A percentile compares a stretch with the other conserved stretches of the same genome.
phyloP scores from a whole-genome alignment of 2,888 invertebrate species.

The Gisinianus flammeolus region DNA sequence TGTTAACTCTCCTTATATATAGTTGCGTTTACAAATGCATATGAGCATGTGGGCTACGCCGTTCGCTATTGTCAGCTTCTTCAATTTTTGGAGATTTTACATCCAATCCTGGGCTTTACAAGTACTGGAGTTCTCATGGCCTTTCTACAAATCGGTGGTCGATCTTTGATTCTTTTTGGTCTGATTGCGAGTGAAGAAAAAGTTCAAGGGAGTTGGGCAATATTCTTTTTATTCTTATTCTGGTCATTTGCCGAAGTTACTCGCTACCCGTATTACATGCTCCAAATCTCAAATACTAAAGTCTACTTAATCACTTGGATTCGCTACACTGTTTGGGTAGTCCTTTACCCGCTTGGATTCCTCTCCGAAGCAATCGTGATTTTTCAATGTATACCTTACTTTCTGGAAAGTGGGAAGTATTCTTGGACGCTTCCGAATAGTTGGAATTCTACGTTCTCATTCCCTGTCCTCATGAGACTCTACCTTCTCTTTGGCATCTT shows the following conservation, averaged over 20 bases:
- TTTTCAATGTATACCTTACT: conserved; percentile 83
- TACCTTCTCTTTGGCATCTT: conserved; percentile 78
- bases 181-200: conserved; percentile 84
- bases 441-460: conserved; percentile 85
- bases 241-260: conserved; percentile 81
- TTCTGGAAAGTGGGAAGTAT: conserved; percentile 81
- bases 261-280: conserved; percentile 92
- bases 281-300: conserved; percentile 76
- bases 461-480: conserved; percentile 77
- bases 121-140: conserved; percentile 76
- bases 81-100: conserved; percentile 85
- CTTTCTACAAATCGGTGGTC: conserved; percentile 75
- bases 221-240: conserved; percentile 84
- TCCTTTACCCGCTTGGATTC: conserved; percentile 88
- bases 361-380: conserved; percentile 83
- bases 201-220: conserved; percentile 84
- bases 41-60: conserved; percentile 75
- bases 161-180: conserved; percentile 78
- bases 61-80: conserved; percentile 82
- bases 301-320: conserved; percentile 84
- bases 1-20: conserved; percentile 44
- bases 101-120: conserved; percentile 87
- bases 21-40: conserved; percentile 73
- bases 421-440: conserved; percentile 79
- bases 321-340: conserved; percentile 89